Percentiles rank a stretch among this genome's conserved stretches.
These are phyloP conservation scores for Yasuhikotakia modesta DNA, from an alignment of 2,797 vertebrate genomes.

Conservation along the genomic window DNA sequence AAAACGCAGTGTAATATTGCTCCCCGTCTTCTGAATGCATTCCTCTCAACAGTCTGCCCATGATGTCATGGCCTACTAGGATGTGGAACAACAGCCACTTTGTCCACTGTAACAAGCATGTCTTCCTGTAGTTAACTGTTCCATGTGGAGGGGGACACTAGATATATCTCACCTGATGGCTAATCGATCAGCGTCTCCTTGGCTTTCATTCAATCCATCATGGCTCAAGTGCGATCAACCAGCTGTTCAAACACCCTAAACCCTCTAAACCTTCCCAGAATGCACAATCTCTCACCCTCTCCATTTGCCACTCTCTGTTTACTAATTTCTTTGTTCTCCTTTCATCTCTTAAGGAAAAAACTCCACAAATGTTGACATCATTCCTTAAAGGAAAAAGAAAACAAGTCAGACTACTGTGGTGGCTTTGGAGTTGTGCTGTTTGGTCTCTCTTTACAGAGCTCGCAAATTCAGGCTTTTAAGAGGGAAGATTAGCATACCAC, in stretches of 20 bases:
- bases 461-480: constrained; percentile 47
- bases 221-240: not conserved
- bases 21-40: no score
- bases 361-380: constrained; percentile 53
- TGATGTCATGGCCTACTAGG: no score
- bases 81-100: not conserved
- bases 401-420: constrained; percentile 55
- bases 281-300: constrained; percentile 15
- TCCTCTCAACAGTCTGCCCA: no score
- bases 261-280: constrained; percentile 10
- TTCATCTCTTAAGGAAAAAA: constrained; percentile 35
- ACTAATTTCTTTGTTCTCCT: constrained; percentile 52
- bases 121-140: constrained; percentile 19
- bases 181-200: constrained; percentile 18
- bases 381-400: constrained; percentile 27
- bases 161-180: constrained; percentile 4
- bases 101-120: not conserved
- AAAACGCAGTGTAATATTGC: no score
- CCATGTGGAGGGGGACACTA: constrained; percentile 18
- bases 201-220: constrained; percentile 14
- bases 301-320: constrained; percentile 34
- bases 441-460: constrained; percentile 45
- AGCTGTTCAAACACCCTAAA: constrained; percentile 39
- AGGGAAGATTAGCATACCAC: constrained; percentile 58
- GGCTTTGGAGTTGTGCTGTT: constrained; percentile 52